Evolutionary conservation across 2,797 vertebrate species (phyloP), one percentile per base, ranked within the genome.

Genomic region (Florisuga fusca): DNA sequence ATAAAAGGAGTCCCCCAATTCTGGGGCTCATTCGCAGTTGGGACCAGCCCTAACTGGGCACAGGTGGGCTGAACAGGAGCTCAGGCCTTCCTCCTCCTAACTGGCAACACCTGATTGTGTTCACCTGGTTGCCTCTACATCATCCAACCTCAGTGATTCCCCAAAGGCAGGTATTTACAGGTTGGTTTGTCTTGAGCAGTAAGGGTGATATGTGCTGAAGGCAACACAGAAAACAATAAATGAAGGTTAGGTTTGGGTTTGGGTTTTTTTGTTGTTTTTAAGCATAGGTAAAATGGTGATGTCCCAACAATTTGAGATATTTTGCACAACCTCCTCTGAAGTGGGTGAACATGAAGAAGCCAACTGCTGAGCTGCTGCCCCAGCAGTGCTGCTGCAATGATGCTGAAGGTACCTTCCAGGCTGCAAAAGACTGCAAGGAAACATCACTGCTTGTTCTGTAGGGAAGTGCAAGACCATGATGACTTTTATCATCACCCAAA

Each of bases 331-430:
- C 15, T 51, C 7, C 45, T 31, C 51, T 43, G 75, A 33, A 64
- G 41, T 31, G 25, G 33, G 22, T 29, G 63, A n/a, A 33, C 1
- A 1, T 4, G 68, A 57, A 26, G 29, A 18, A 50, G 59, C 16
- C 31, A 23, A 6, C 10, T 20, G 50, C 29, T 2, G 1, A 36
- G 61, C 62, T 76, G 23, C 22, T 0, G 1, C 12, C 46, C 14
- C 33, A 43, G 3, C 7, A 2, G 15, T 4, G 23, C 7, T 33
- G 25, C 34, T 75, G 63, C 31, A 12, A 22, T 1, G 23, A 27
- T 0, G 15, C 7, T 10, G 29, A 38, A 74, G 57, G 31, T n/a
- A 10, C 10, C 48, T 67, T 27, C 23, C 23, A 43, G 48, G 58
- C 66, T 84, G 58, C 0, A 1, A 41, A 12, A 43, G 34, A 18